Evolutionary conservation across 2,113 vertebrate genomes (phyloP).

Genomic region (Cinclus cinclus): DNA sequence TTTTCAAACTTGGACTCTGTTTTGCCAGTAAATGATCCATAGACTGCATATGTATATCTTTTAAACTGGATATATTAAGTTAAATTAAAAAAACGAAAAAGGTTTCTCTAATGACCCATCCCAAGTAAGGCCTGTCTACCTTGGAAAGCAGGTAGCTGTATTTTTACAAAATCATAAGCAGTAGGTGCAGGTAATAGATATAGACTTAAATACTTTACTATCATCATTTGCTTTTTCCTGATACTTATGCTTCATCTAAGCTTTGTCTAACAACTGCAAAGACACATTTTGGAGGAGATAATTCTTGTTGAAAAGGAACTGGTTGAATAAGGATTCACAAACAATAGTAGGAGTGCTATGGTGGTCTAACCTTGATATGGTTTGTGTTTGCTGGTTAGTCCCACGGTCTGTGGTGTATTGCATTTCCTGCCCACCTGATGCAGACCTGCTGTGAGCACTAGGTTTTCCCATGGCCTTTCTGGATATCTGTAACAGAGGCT

Average conservation of each 20-base stretch:
- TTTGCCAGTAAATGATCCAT: background rate
- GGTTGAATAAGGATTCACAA: background rate
- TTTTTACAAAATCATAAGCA: background rate
- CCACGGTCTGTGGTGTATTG: background rate
- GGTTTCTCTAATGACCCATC: background rate
- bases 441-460: background rate
- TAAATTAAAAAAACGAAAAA: background rate
- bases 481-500: background rate
- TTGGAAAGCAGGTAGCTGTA: background rate
- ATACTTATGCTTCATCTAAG: background rate
- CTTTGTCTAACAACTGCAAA: background rate
- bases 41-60: background rate
- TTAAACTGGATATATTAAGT: background rate
- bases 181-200: background rate
- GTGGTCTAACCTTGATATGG: background rate
- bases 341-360: background rate
- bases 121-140: background rate
- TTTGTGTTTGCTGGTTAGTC: background rate
- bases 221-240: background rate
- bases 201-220: background rate
- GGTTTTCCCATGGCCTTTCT: background rate
- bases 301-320: background rate
- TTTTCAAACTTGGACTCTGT: background rate
- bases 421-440: background rate
- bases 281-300: background rate